phyloP scores from a whole-genome alignment of 2,888 invertebrate genomes.

The Dysmachus trigonus region DNA sequence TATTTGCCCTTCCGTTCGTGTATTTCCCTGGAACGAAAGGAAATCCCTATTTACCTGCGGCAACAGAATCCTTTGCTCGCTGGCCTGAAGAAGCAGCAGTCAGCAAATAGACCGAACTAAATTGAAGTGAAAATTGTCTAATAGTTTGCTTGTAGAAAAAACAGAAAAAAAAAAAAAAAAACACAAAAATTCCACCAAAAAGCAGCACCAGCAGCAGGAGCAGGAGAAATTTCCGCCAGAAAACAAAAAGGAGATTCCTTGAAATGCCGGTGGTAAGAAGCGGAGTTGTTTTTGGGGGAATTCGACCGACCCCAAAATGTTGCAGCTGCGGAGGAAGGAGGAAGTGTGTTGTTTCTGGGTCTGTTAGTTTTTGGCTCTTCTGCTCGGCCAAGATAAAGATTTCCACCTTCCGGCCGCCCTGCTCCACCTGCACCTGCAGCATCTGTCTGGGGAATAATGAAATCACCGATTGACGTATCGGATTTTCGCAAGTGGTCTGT shows the following conservation, averaged over 20 bases:
- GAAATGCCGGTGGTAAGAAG: background rate
- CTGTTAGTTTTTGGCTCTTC: background rate
- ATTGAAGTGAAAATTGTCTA: background rate
- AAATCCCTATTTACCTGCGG: background rate
- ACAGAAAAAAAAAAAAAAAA: background rate
- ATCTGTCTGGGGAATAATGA: conserved; percentile 27
- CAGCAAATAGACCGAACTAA: background rate
- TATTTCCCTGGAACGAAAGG: background rate
- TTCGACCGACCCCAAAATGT: background rate
- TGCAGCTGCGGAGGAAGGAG: background rate
- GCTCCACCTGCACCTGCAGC: background rate
- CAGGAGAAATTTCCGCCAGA: background rate
- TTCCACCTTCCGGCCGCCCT: background rate
- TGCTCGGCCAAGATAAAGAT: background rate
- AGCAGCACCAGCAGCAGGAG: background rate
- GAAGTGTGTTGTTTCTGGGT: background rate
- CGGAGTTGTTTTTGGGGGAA: background rate
- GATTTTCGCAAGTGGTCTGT: conserved; percentile 34
- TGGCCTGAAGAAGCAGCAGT: background rate
- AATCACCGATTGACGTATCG: conserved; percentile 29
- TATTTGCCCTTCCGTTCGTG: background rate
- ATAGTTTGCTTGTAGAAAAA: background rate
- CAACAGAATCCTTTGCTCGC: background rate
- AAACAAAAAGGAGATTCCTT: background rate
- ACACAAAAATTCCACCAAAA: background rate